A percentile compares a stretch with the other conserved stretches of the same genome.
phyloP scores from a whole-genome alignment of 2,888 invertebrate species.

The Atethmia centrago region DNA sequence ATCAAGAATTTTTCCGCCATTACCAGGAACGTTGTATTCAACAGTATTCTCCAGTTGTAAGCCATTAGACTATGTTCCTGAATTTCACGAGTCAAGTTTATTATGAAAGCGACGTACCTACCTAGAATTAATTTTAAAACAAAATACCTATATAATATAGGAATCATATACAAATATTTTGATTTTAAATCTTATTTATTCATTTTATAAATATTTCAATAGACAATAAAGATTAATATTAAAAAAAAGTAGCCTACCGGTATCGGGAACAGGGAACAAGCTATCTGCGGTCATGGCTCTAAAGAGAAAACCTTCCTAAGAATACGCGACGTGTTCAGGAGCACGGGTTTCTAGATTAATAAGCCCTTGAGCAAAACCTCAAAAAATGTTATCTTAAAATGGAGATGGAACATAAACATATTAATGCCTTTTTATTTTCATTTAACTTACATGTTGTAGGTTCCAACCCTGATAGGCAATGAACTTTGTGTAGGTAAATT shows the following conservation, averaged over 20 bases:
- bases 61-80: slow-evolving; percentile 12
- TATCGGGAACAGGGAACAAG: background rate
- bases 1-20: background rate
- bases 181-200: background rate
- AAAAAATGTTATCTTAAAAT: background rate
- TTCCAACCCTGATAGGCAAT: too few species aligned
- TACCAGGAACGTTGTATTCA: background rate
- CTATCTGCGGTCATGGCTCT: background rate
- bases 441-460: too few species aligned
- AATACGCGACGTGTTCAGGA: background rate
- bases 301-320: background rate
- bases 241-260: background rate
- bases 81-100: slow-evolving; percentile 10
- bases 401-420: background rate
- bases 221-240: background rate
- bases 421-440: too few species aligned
- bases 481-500: too few species aligned
- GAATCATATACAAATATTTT: background rate
- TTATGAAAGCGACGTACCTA: background rate
- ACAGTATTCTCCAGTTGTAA: background rate
- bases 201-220: background rate
- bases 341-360: background rate
- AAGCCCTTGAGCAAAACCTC: background rate
- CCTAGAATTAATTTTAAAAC: background rate
- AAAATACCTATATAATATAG: background rate